phyloP scores from a whole-genome alignment of 2,888 invertebrate species.

The Zygothrica quintamaculata region DNA sequence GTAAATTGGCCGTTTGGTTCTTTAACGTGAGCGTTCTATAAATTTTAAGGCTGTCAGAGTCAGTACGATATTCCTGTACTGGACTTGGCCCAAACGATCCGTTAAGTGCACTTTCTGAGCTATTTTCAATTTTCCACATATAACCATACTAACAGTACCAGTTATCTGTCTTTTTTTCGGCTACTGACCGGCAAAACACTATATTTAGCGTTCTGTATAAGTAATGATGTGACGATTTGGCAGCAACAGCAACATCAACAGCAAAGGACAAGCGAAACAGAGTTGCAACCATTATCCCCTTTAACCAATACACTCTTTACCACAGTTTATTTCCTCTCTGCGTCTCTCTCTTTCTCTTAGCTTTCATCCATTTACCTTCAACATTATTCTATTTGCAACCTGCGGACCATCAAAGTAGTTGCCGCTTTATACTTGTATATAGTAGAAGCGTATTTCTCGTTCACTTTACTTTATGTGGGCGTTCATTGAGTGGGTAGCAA shows the following conservation, averaged over 20 bases:
- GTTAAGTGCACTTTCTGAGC: slow-evolving; percentile 70
- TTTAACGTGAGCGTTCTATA: slow-evolving; percentile 52
- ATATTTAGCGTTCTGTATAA: slow-evolving; percentile 66
- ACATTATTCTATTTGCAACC: slow-evolving; percentile 2
- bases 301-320: neutral
- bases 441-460: slow-evolving; percentile 6
- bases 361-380: too few species aligned
- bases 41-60: slow-evolving; percentile 65
- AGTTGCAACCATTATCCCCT: neutral
- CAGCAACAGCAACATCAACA: slow-evolving; percentile 57
- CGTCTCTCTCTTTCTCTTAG: too few species aligned
- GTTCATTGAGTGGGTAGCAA: slow-evolving; percentile 27
- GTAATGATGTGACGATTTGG: slow-evolving; percentile 78
- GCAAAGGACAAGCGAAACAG: neutral
- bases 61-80: slow-evolving; percentile 23
- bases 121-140: slow-evolving; percentile 67
- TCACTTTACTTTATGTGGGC: slow-evolving; percentile 36
- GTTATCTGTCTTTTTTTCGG: slow-evolving; percentile 41
- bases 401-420: slow-evolving; percentile 1
- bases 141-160: too few species aligned
- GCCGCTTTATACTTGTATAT: neutral
- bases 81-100: slow-evolving; percentile 27
- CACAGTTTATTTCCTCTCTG: slow-evolving; percentile 20
- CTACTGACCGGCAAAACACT: slow-evolving; percentile 56
- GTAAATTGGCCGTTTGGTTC: slow-evolving; percentile 67